Evolutionary conservation across 2,888 invertebrate genomes (phyloP).

Genomic region (Nezara viridula): DNA sequence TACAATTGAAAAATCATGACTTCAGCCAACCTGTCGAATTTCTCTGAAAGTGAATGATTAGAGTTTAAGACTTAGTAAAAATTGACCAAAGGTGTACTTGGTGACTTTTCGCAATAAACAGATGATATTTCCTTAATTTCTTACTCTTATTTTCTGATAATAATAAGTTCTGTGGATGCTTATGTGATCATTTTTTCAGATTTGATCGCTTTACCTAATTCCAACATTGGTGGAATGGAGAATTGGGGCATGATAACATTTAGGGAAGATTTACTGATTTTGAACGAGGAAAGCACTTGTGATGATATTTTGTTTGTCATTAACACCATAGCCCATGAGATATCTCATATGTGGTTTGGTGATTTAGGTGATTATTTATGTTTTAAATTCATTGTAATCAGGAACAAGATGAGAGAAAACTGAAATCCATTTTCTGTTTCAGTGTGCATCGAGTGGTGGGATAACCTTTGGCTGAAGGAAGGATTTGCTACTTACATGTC

Average conservation of each 20-base stretch:
- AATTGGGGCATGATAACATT: conserved; percentile 96
- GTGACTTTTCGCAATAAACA: no score
- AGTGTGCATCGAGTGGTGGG: conserved; percentile 96
- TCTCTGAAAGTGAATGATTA: no score
- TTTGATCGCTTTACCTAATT: conserved; percentile 89
- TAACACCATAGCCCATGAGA: conserved; percentile 89
- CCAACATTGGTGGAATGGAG: conserved; percentile 94
- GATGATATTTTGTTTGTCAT: conserved; percentile 84
- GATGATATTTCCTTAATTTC: background rate
- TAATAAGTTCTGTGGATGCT: background rate
- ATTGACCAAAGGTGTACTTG: no score
- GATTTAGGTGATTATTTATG: conserved; percentile 77
- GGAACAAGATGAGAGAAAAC: background rate
- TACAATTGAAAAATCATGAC: no score
- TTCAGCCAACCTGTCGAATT: no score
- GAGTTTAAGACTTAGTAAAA: no score
- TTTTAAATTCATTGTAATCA: background rate
- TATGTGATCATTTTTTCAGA: conserved; percentile 71
- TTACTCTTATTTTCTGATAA: background rate
- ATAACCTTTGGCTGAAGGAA: conserved; percentile 93
- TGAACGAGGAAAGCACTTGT: conserved; percentile 79
- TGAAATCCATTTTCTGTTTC: conserved; percentile 66
- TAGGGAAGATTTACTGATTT: conserved; percentile 87
- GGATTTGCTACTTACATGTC: conserved; percentile 94
- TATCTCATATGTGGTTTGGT: conserved; percentile 96